These are phyloP conservation scores for Liasis olivaceus DNA, from an alignment of 2,797 vertebrate genomes.

Conservation along the genomic window DNA sequence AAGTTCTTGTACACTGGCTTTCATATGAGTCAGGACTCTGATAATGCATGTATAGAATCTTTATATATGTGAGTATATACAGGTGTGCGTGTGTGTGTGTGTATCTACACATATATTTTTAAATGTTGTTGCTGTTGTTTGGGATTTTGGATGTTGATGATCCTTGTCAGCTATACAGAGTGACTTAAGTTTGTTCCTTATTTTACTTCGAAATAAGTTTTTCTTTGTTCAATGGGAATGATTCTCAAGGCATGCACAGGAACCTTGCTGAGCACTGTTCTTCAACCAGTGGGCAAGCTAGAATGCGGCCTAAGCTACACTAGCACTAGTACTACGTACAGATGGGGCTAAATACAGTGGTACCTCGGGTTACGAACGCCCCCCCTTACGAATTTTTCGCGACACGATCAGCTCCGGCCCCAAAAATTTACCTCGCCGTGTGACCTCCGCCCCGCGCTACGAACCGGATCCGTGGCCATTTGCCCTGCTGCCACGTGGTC, in stretches of 20 bases:
- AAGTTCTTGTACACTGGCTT: neutral
- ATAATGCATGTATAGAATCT: neutral
- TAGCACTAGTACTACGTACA: neutral
- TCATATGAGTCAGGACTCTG: neutral
- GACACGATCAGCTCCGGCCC: too few relatives aligned
- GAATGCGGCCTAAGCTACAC: neutral
- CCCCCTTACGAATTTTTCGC: too few relatives aligned
- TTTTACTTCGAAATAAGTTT: too few relatives aligned
- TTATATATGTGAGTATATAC: neutral
- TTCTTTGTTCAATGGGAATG: neutral
- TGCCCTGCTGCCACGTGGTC: too few relatives aligned
- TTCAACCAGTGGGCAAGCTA: neutral
- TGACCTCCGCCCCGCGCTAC: too few relatives aligned
- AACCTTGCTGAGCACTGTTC: neutral
- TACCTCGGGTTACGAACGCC: too few relatives aligned
- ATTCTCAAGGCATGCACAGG: too few relatives aligned
- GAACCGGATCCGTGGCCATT: too few relatives aligned
- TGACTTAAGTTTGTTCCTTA: fast-evolving
- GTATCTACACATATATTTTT: neutral
- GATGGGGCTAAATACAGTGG: too few relatives aligned
- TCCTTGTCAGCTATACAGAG: constrained; percentile 1
- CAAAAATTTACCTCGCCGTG: too few relatives aligned
- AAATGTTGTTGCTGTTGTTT: neutral
- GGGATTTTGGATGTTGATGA: constrained; percentile 28
- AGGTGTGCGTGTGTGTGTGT: neutral